phyloP scores from a whole-genome alignment of 1,140 invertebrate genomes.

The Drosophila repleta region DNA sequence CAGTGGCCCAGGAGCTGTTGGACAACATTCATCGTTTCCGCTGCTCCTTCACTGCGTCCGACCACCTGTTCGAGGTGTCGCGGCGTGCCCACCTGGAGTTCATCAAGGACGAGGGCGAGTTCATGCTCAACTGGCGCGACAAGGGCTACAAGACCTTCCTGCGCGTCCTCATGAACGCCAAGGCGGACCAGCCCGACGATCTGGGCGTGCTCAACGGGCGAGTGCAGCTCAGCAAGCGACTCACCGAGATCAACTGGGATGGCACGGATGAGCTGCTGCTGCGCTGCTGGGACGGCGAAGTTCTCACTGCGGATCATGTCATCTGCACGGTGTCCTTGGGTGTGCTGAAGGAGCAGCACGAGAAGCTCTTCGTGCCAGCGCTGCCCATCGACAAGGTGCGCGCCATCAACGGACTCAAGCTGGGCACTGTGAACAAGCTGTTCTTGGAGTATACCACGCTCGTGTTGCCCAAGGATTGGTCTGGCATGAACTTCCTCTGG shows the following conservation, averaged over 20 bases:
- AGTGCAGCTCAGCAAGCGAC: conserved; percentile 84
- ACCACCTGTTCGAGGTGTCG: conserved; percentile 87
- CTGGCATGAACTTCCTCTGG: conserved; percentile 85
- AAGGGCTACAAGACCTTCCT: conserved; percentile 86
- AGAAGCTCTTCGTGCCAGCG: conserved; percentile 86
- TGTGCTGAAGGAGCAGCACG: conserved; percentile 87
- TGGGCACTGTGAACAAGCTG: conserved; percentile 91
- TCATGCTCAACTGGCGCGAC: conserved; percentile 86
- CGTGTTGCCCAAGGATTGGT: conserved; percentile 86
- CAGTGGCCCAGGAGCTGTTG: conserved; percentile 83
- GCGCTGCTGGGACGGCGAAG: conserved; percentile 86
- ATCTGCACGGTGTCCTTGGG: conserved; percentile 89
- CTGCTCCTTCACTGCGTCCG: conserved; percentile 85
- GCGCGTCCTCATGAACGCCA: conserved; percentile 85
- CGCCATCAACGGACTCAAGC: conserved; percentile 87
- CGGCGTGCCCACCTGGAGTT: conserved; percentile 85
- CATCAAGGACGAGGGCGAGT: conserved; percentile 85
- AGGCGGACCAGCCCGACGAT: conserved; percentile 28
- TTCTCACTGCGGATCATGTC: conserved; percentile 87
- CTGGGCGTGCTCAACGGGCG: conserved; percentile 66
- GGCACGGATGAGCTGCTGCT: conserved; percentile 69
- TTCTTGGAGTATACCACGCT: conserved; percentile 88
- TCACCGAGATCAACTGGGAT: conserved; percentile 85
- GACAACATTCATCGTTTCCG: conserved; percentile 84
- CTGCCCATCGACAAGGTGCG: conserved; percentile 86